These are phyloP conservation scores for Petrocephalus zakoni DNA, from an alignment of 2,113 vertebrate genomes.

Conservation along the genomic window DNA sequence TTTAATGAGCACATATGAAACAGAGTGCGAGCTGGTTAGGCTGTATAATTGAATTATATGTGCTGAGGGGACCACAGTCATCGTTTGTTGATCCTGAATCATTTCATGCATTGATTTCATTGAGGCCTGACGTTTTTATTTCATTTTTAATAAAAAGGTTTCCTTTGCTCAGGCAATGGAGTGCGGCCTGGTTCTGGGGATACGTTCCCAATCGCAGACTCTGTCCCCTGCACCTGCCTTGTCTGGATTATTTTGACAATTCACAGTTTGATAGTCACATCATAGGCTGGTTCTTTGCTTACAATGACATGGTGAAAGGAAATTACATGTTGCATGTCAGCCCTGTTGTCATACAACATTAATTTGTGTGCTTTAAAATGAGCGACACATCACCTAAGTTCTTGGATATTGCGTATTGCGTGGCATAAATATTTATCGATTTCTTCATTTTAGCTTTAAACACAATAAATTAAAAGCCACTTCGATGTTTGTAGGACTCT, in stretches of 20 bases:
- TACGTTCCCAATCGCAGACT: neutral
- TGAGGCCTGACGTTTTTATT: neutral
- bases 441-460: neutral
- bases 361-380: neutral
- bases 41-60: neutral
- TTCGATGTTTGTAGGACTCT: neutral
- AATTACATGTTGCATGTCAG: neutral
- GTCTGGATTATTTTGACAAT: neutral
- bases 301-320: neutral
- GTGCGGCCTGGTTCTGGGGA: neutral
- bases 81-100: conserved; percentile 3
- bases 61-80: neutral
- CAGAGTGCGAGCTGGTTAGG: neutral
- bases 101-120: neutral
- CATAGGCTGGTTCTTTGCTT: neutral
- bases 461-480: neutral
- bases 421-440: neutral
- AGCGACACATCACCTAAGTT: neutral
- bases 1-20: conserved; percentile 9
- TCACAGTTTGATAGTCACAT: neutral
- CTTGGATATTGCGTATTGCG: neutral
- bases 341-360: neutral
- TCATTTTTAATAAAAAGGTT: neutral
- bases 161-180: neutral
- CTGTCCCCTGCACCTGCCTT: neutral